These are phyloP conservation scores for Varanus komodoensis DNA, from an alignment of 2,113 vertebrate genomes.

Conservation along the genomic window DNA sequence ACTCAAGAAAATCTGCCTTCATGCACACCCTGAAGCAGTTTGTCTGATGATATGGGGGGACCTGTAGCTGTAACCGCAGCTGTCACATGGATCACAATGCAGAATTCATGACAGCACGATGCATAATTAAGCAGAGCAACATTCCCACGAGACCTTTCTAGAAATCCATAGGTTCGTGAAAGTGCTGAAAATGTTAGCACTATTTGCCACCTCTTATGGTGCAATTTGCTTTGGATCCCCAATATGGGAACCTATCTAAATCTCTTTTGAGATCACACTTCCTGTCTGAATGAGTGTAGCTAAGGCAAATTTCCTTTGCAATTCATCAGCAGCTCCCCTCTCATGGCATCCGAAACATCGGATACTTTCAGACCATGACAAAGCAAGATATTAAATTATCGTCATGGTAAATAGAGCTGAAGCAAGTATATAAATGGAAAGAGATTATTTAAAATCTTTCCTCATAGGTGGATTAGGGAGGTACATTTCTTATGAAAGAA, in stretches of 20 bases:
- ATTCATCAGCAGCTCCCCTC: background rate
- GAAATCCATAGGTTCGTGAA: background rate
- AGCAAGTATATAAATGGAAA: slow-evolving; percentile 15
- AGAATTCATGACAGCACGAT: background rate
- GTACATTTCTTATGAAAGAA: background rate
- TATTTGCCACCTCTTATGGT: background rate
- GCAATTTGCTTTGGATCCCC: background rate
- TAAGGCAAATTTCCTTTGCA: background rate
- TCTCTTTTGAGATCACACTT: no score
- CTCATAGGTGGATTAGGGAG: background rate
- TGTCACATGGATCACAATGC: background rate
- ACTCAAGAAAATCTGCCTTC: background rate
- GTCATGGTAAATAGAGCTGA: slow-evolving; percentile 9
- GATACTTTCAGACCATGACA: background rate
- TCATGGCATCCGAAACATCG: background rate
- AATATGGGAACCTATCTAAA: background rate
- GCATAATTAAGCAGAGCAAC: background rate
- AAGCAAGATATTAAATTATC: background rate
- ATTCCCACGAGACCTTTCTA: background rate
- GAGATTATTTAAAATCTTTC: slow-evolving; percentile 10
- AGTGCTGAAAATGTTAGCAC: background rate
- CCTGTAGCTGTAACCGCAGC: background rate
- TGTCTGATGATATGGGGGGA: background rate
- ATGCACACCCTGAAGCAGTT: background rate
- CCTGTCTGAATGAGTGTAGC: background rate